phyloP scores from a whole-genome alignment of 2,113 vertebrate species.

The Engystomops pustulosus region DNA sequence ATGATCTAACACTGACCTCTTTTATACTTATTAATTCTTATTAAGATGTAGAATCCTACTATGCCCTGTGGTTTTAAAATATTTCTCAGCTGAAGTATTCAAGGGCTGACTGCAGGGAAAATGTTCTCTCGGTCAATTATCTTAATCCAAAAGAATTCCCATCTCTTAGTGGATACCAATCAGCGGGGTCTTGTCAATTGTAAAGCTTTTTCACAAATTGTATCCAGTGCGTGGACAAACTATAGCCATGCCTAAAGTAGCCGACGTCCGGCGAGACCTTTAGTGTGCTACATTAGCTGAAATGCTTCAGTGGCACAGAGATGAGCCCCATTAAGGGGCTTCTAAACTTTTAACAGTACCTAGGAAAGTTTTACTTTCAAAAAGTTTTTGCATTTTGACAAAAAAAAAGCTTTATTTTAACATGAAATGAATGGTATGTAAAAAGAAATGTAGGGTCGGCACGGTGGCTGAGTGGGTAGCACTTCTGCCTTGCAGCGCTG shows the following conservation, averaged over 20 bases:
- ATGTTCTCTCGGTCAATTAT: constrained; percentile 26
- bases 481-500: no score
- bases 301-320: background rate
- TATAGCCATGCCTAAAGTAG: background rate
- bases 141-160: background rate
- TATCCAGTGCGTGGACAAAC: background rate
- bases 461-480: no score
- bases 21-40: no score
- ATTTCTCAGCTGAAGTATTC: constrained; percentile 29
- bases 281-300: background rate
- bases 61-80: background rate
- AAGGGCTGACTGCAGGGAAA: background rate
- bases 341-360: background rate
- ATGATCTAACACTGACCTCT: constrained; percentile 22
- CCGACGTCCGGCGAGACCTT: background rate
- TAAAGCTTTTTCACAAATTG: constrained; percentile 6
- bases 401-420: background rate
- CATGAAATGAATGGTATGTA: background rate
- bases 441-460: no score
- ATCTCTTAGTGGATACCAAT: constrained; percentile 13
- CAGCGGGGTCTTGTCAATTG: background rate
- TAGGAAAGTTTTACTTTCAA: background rate
- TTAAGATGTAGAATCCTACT: constrained; percentile 9
- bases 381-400: background rate
- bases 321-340: background rate